Percentiles rank a stretch among this genome's conserved stretches.
Conservation (phyloP, 2,888 invertebrate species). For the Charanyca ferruginea region DNA sequence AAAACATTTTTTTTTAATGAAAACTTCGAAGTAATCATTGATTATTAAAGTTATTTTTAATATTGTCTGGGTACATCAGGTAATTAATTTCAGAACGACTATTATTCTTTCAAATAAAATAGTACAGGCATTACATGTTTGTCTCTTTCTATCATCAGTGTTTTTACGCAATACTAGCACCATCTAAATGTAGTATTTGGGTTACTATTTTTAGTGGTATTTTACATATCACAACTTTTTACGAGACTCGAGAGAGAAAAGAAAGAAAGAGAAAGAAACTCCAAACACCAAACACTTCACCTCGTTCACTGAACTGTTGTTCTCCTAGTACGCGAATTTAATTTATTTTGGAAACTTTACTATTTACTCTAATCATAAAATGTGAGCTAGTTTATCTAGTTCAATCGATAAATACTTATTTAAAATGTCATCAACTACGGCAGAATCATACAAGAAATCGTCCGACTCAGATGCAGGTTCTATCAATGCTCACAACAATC, state of each 20-base stretch:
- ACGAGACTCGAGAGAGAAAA: no score
- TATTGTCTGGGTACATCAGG: not conserved
- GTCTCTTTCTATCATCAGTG: slow-evolving; percentile 4
- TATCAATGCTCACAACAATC: slow-evolving; percentile 72
- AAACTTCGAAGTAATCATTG: no score
- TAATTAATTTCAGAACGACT: slow-evolving; percentile 36
- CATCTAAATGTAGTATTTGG: not conserved
- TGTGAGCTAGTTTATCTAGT: slow-evolving; percentile 39
- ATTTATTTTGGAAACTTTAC: slow-evolving; percentile 25
- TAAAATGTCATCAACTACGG: slow-evolving; percentile 70
- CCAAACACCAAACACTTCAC: slow-evolving; percentile 36
- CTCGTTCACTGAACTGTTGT: slow-evolving; percentile 18
- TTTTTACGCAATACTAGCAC: slow-evolving; percentile 17
- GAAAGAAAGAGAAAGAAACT: not conserved
- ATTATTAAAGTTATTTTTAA: no score
- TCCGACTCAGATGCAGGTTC: slow-evolving; percentile 71
- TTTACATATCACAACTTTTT: no score
- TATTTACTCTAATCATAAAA: slow-evolving; percentile 19
- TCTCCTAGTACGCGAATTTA: slow-evolving; percentile 8
- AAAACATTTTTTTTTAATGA: no score
- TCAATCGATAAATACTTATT: slow-evolving; percentile 21
- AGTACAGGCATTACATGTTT: not conserved
- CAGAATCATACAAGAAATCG: slow-evolving; percentile 74
- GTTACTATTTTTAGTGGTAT: not conserved
- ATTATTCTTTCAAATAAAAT: slow-evolving; percentile 1